Conservation (phyloP, 1,140 invertebrate genomes). For the Heterodera schachtii region DNA sequence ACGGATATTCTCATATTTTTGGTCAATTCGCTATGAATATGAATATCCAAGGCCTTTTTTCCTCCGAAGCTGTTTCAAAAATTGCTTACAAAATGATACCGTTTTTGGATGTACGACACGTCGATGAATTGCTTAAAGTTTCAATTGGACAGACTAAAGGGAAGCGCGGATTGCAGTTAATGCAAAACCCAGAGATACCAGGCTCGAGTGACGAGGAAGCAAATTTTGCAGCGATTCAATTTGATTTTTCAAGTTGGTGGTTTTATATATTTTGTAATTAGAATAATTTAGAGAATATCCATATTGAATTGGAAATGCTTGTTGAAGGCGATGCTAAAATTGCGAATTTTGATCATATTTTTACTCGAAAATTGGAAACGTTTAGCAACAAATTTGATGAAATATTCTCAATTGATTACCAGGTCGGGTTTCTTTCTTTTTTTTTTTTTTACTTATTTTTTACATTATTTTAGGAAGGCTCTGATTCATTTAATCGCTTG, state of each 20-base stretch:
- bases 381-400: slow-evolving; percentile 27
- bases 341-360: neutral
- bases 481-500: slow-evolving; percentile 65
- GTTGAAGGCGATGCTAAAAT: slow-evolving; percentile 7
- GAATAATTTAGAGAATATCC: slow-evolving; percentile 20
- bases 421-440: slow-evolving; percentile 27
- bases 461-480: slow-evolving; percentile 23
- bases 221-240: slow-evolving; percentile 33
- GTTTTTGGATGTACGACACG: slow-evolving; percentile 25
- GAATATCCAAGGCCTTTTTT: neutral
- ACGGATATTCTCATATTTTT: neutral
- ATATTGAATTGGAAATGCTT: slow-evolving; percentile 20
- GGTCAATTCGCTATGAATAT: slow-evolving; percentile 23
- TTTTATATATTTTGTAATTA: neutral
- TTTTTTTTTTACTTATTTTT: neutral
- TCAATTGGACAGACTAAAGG: slow-evolving; percentile 27
- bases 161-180: slow-evolving; percentile 15
- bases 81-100: slow-evolving; percentile 12
- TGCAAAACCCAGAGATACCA: slow-evolving; percentile 13
- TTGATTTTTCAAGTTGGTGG: slow-evolving; percentile 25
- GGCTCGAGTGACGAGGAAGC: neutral
- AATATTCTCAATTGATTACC: slow-evolving; percentile 27
- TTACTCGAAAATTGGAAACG: slow-evolving; percentile 23
- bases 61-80: neutral
- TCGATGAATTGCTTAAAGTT: slow-evolving; percentile 33